Base-by-base conservation (phyloP, 2,888 invertebrate species). In the Leptopilina drosophilae region DNA sequence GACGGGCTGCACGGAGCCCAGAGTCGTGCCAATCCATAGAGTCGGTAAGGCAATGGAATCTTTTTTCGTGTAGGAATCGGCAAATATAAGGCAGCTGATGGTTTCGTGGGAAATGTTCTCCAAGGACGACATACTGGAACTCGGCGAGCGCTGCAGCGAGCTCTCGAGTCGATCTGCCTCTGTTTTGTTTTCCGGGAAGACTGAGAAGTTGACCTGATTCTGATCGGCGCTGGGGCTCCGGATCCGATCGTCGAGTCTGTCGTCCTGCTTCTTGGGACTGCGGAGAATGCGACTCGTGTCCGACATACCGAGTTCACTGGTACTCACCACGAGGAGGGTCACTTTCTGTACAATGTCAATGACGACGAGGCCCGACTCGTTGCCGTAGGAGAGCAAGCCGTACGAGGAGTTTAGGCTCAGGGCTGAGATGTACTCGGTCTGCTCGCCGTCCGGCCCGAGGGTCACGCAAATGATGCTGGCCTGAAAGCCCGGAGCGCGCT, bases 351-450 rank as follows among this genome's bases (percentile, higher is more conserved):
- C 94, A 92, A 97, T 95, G 94, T 99, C 99, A 90, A 98, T 95
- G 92, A 99, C 96, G 92, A 98, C 98, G 92, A 99, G 94, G 88
- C 99, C 98, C 88, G 96, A 96, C 93, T 99, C 98, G 92, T 98
- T 98, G 89, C 99, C 99, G 94, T 98, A 99, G 89, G 98, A 97
- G 95, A 99, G 95, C 99, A 99, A 94, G 93, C 98, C 98, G 93
- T 98, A 99, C 80, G 97, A 97, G 88, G 99, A 98, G 93, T 98
- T 99, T 92, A 99, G 94, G 88, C 97, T 96, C 90, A 99, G 95
- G 85, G 98, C 95, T 87, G 97, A 95, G 90, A 99, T 95, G 92
- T 95, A 95, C 92, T 96, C 95, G 87, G 98, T 95, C 88, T 96
- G 95, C 93, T 95, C 95, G 67, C 95, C 95, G 88, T 95, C 95